These are phyloP conservation scores for Oryzias curvinotus DNA, from an alignment of 2,113 vertebrate species.

Conservation along the genomic window DNA sequence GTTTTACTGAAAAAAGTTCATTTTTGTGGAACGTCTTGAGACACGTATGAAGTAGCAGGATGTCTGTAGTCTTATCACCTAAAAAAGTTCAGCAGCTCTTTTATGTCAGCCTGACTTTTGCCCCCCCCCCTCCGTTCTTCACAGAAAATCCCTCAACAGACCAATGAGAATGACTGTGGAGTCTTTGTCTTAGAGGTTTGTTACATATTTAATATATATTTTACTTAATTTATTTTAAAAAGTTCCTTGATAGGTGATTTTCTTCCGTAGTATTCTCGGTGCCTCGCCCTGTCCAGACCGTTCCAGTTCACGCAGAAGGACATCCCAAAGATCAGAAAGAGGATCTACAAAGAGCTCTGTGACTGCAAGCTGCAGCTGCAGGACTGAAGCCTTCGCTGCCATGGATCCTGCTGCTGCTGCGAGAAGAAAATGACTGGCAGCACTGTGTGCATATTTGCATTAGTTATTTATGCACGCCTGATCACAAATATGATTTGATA, in stretches of 20 bases:
- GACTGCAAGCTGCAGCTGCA: slow-evolving; percentile 85
- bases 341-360: slow-evolving; percentile 98
- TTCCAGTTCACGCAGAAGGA: slow-evolving; percentile 94
- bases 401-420: too few species aligned
- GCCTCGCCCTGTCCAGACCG: slow-evolving; percentile 89
- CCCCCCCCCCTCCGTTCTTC: slow-evolving; percentile 26
- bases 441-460: too few species aligned
- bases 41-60: too few species aligned
- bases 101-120: background rate
- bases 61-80: too few species aligned
- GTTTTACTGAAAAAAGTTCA: too few species aligned
- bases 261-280: slow-evolving; percentile 88
- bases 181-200: slow-evolving; percentile 96
- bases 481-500: slow-evolving; percentile 19
- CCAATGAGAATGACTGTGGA: slow-evolving; percentile 97
- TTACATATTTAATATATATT: too few species aligned
- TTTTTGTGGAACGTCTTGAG: too few species aligned
- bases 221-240: too few species aligned
- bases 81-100: too few species aligned
- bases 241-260: background rate
- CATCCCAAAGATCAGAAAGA: slow-evolving; percentile 93
- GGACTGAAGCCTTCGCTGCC: background rate
- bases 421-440: background rate
- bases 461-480: background rate
- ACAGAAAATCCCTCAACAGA: slow-evolving; percentile 95